phyloP scores from a whole-genome alignment of 2,888 invertebrate genomes.

The Melinopterus prodromus region DNA sequence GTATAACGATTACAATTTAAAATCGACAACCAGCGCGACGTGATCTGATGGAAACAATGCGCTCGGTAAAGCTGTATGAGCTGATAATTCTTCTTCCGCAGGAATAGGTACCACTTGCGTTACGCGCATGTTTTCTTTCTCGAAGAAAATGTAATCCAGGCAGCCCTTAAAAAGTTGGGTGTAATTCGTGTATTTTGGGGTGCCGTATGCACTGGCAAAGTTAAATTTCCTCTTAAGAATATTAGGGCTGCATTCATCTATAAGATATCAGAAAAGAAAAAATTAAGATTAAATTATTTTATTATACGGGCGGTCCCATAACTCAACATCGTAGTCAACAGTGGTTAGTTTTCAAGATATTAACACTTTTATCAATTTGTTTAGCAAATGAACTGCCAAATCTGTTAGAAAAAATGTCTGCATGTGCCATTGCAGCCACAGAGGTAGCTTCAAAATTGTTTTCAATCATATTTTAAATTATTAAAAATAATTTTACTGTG shows the following conservation, averaged over 20 bases:
- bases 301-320: no score
- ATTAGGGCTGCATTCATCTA: conserved; percentile 26
- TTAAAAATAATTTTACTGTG: no score
- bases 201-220: conserved; percentile 84
- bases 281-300: no score
- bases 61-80: conserved; percentile 85
- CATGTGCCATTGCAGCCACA: no score
- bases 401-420: no score
- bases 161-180: conserved; percentile 86
- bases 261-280: conserved; percentile 14
- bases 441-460: no score
- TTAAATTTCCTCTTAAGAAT: conserved; percentile 63
- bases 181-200: conserved; percentile 86
- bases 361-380: no score
- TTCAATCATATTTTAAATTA: no score
- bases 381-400: no score
- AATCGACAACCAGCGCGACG: conserved; percentile 85
- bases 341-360: no score
- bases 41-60: conserved; percentile 94
- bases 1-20: conserved; percentile 56
- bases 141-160: conserved; percentile 91
- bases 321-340: no score
- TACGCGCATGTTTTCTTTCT: conserved; percentile 69
- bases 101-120: conserved; percentile 83
- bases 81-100: conserved; percentile 75